Base-by-base conservation (phyloP, 2,888 invertebrate species). In the Drosophila planitibia region DNA sequence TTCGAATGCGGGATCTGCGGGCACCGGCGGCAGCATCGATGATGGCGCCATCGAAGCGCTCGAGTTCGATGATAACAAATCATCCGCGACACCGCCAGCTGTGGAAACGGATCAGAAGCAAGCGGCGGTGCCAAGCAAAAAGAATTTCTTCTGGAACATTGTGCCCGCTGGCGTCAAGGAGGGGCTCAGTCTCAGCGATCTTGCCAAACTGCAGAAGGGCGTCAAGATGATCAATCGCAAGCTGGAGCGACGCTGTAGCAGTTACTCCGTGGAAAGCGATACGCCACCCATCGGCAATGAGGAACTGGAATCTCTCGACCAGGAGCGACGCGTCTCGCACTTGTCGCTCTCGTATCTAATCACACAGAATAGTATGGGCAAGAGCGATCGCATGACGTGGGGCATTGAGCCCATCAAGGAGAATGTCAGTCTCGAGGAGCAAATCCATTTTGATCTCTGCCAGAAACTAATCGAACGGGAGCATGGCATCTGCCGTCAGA, bases 341-440 rank as follows among this genome's bases (percentile, higher is more conserved):
- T 79, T 92, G 30, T 93, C 93, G 30, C 82, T 93, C 2, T 93
- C 93, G 0, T 92, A 93, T 86, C 81, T 93, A 44, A 93, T 93
- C 16, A 93, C 93, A 7, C 92, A 93, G 62, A 94, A 93, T 58
- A 93, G 92, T 79, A 92, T 93, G 72, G 93, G 93, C 32, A 92
- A 92, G 63, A 85, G 91, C 67, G 92, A 92, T 72, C 92, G 92
- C 47, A 90, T 93, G 85, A 92, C 91, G 5, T 93, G 93, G 94
- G 93, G 93, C 61, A 93, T 93, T 58, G 93, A 93, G 71, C 92
- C 92, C 19, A 91, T 92, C 16, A 92, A 93, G 59, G 94, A 93
- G 74, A 92, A 90, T 22, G 84, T 92, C 1, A 89, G 91, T 53
- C 80, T 91, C n/a, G 93, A 93, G 70, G 92, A 92, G 71, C 92